Evolutionary conservation across 2,888 invertebrate species (phyloP), one percentile per base, ranked within the genome.

Genomic region (Stramonita haemastoma): DNA sequence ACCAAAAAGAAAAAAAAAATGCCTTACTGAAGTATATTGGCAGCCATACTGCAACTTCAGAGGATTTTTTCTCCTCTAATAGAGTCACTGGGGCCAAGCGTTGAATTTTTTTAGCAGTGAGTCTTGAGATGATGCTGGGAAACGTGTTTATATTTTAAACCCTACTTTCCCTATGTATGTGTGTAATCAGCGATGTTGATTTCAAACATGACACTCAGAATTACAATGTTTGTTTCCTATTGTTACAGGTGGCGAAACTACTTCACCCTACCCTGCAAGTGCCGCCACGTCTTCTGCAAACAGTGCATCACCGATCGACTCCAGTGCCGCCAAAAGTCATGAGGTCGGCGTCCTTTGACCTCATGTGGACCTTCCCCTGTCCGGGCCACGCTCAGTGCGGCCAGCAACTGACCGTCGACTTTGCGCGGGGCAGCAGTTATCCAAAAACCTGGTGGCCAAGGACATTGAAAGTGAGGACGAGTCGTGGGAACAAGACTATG

Each of bases 311-410:
- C 83, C 0, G 88, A 56, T 15, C 60, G 88, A 6, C 84, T 89
- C 70, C 34, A 84, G 70, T 84, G 84, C 26, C 88, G 88, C 6
- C 88, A 89, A 57, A 89, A 89, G 88, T 89, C 13, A 46, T 89
- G 73, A n/a, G 57, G 19, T 89, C 88, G 1, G 60, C 34, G 85
- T 56, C 84, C 66, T 89, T 89, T 32, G 73, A 85, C 32, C 88
- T 89, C 88, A 89, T 89, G 88, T 89, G 88, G 88, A 89, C 88
- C 46, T 89, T 89, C 66, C 88, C 88, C 56, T 89, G 88, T 85
- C 88, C 88, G 26, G 73, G 88, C 66, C 34, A 32, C 34, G 73
- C 81, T 5, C 34, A 84, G 73, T 89, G 88, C 36, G 85, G 88
- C 32, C 88, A 89, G 73, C 70, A 85, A 32, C 81, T 89, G 46